Evolutionary conservation across 2,113 vertebrate genomes (phyloP).

Genomic region (Gallinago undulata): DNA sequence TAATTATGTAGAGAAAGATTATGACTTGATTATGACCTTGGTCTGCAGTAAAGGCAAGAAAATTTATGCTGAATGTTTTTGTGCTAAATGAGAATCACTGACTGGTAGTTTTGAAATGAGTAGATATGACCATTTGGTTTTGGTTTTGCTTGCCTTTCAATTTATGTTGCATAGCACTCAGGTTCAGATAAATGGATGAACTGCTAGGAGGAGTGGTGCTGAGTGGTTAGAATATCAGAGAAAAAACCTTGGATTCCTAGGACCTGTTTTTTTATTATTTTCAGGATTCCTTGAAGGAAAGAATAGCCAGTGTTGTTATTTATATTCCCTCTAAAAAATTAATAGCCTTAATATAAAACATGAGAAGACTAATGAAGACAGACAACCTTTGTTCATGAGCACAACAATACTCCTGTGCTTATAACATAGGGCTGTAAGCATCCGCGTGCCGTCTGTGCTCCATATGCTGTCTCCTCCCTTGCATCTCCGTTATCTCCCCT

Average conservation of each 20-base stretch:
- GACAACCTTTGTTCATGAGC: background rate
- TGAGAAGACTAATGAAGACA: background rate
- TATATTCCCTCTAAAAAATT: background rate
- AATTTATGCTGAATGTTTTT: background rate
- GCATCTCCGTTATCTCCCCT: background rate
- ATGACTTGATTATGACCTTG: slow-evolving; percentile 28
- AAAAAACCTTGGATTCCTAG: background rate
- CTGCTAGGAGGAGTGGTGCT: background rate
- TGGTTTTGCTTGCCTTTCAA: background rate
- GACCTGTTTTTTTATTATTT: background rate
- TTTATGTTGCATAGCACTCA: background rate
- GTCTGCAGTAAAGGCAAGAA: background rate
- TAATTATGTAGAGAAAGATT: background rate
- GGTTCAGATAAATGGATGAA: background rate
- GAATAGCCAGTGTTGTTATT: background rate
- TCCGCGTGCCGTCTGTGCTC: background rate
- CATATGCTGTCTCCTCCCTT: background rate
- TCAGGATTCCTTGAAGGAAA: background rate
- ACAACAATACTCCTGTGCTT: background rate
- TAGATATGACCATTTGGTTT: background rate
- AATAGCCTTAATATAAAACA: background rate
- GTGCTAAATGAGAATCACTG: background rate
- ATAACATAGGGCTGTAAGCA: background rate
- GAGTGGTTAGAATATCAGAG: background rate
- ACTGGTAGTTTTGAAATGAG: background rate